A percentile compares a stretch with the other conserved stretches of the same genome.
Evolutionary conservation across 2,797 vertebrate genomes (phyloP).

Genomic region (Spondyliosoma cantharus): DNA sequence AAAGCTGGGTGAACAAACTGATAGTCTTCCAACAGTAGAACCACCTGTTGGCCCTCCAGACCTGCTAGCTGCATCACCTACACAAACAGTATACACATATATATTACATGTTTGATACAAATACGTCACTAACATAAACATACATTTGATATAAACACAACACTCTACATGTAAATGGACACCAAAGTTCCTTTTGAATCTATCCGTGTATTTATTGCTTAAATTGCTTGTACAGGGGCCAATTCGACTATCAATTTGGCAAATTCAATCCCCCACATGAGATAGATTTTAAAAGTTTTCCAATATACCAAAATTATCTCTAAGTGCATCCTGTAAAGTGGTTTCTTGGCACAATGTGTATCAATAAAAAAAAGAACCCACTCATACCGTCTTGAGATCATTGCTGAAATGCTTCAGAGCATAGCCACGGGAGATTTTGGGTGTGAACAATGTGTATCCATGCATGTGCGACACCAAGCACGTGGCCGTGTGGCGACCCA

Average conservation of each 20-base stretch:
- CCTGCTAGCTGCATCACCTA: slow-evolving; percentile 95
- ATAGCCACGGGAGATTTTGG: slow-evolving; percentile 92
- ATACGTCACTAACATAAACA: background rate
- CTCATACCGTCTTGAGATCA: slow-evolving; percentile 92
- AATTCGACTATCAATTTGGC: background rate
- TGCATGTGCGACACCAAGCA: slow-evolving; percentile 96
- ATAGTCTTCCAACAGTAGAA: slow-evolving; percentile 94
- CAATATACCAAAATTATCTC: slow-evolving; percentile 19
- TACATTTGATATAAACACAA: background rate
- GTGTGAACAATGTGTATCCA: slow-evolving; percentile 89
- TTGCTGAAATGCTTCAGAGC: slow-evolving; percentile 93
- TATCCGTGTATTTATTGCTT: background rate
- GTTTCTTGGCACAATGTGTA: slow-evolving; percentile 8
- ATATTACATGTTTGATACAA: slow-evolving; percentile 1
- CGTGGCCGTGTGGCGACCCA: slow-evolving; percentile 91
- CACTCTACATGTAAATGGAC: background rate
- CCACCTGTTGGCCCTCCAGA: slow-evolving; percentile 93
- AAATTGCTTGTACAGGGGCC: background rate
- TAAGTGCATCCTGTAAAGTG: slow-evolving; percentile 2
- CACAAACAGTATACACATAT: slow-evolving; percentile 21
- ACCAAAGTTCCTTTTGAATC: background rate
- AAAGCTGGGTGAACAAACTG: slow-evolving; percentile 93
- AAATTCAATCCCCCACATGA: too few species aligned
- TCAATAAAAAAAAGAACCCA: slow-evolving; percentile 1
- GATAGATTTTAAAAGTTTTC: background rate